Evolutionary conservation across 2,113 vertebrate species (phyloP), one percentile per base, ranked within the genome.

Genomic region (Electrona antarctica): DNA sequence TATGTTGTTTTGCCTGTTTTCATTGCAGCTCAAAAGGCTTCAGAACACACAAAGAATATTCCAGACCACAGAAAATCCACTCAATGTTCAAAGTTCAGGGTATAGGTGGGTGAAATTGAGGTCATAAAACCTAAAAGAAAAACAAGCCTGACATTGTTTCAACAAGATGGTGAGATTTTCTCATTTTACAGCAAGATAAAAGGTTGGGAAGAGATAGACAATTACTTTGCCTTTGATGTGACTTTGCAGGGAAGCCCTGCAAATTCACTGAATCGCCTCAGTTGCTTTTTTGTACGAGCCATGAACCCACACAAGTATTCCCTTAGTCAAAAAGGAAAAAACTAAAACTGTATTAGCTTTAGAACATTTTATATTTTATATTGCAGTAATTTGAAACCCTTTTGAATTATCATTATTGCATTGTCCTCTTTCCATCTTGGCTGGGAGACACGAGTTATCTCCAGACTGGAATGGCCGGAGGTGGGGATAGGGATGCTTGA

Each of bases 171-270:
- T 71, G 46, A 64, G 51, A 56, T 51, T 57, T 48, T 64, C 58
- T 68, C 62, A 64, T 71, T 70, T 62, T 75, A n/a, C 15, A 60
- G 67, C 13, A 69, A 46, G 33, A 72, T 74, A 60, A 46, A 75
- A 70, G 64, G 77, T 60, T 11, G 7, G 7, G 28, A 3, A n/a
- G 13, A 76, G 50, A 63, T 49, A 54, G n/a, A 3, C 13, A 1
- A 69, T 76, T 76, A 52, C 11, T 67, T 54, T 67, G 8, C 58
- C 60, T 56, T 50, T 5, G 28, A 3, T n/a, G 14, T 55, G 29
- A 51, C 29, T 64, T 57, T n/a, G 47, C 47, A 64, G 57, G 51
- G 47, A 67, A 55, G 8, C 50, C 54, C 54, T 52, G 60, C 46
- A 65, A 6, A 72, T 33, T n/a, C 28, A 41, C 51, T n/a, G n/a